Percentiles rank a stretch among this genome's conserved stretches.
Evolutionary conservation across 23 tunicate genomes (phyloP).

Genomic region (Trididemnum nubilum): DNA sequence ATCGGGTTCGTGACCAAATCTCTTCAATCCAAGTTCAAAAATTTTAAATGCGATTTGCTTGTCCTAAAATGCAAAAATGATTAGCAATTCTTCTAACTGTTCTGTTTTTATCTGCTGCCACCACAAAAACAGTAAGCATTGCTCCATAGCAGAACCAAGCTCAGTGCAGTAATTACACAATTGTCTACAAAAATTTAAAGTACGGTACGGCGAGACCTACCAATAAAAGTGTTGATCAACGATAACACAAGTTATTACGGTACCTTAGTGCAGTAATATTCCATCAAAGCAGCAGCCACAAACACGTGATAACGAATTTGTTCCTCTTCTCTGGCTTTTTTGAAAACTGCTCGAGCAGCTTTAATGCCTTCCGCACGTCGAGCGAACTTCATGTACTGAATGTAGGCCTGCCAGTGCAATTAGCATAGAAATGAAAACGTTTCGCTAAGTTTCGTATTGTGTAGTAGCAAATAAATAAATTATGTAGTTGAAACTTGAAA

Average conservation of each 20-base stretch:
- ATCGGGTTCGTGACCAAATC: constrained; percentile 93
- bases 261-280: constrained; percentile 93
- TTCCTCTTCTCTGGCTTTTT: constrained; percentile 84
- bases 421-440: too few relatives aligned
- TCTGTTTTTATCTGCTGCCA: too few relatives aligned
- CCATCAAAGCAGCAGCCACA: constrained; percentile 98
- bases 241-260: background rate
- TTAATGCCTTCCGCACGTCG: constrained; percentile 88
- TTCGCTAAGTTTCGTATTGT: too few relatives aligned
- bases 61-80: constrained; percentile 62
- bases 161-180: too few relatives aligned
- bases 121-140: too few relatives aligned
- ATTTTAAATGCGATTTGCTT: constrained; percentile 91
- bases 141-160: too few relatives aligned
- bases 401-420: constrained; percentile 62
- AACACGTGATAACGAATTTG: constrained; percentile 83
- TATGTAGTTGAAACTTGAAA: background rate
- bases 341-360: constrained; percentile 83
- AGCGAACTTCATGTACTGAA: constrained; percentile 95
- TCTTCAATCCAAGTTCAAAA: constrained; percentile 91
- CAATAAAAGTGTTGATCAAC: too few relatives aligned
- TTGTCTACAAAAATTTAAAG: too few relatives aligned
- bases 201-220: too few relatives aligned
- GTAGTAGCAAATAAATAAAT: constrained; percentile 2
- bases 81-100: too few relatives aligned